These are phyloP conservation scores for Drosophila sechellia DNA, from an alignment of 1,140 invertebrate genomes.

Conservation along the genomic window DNA sequence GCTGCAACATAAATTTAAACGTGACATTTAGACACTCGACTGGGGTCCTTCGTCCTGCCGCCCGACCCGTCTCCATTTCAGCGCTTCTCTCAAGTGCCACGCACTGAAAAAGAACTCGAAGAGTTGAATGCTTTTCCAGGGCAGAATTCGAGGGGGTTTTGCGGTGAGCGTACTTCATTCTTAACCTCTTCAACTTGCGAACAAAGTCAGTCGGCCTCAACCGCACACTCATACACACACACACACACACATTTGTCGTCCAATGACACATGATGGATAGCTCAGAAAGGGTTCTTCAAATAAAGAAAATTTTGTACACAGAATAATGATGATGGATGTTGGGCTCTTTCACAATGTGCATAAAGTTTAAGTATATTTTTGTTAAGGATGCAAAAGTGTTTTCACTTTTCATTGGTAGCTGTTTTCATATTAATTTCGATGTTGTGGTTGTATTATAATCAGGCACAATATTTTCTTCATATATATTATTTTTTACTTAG, in stretches of 20 bases:
- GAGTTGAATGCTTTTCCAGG: slow-evolving; percentile 15
- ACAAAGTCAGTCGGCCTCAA: slow-evolving; percentile 29
- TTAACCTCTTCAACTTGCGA: slow-evolving; percentile 51
- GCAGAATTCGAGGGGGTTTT: background rate
- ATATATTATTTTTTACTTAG: background rate
- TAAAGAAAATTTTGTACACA: slow-evolving; percentile 22
- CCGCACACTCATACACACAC: slow-evolving; percentile 2
- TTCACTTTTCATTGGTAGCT: background rate
- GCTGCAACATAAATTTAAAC: slow-evolving; percentile 65
- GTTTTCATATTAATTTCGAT: background rate
- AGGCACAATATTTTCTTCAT: background rate
- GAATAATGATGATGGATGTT: slow-evolving; percentile 21
- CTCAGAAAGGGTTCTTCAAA: slow-evolving; percentile 18
- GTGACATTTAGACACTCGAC: slow-evolving; percentile 69
- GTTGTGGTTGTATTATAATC: too few species aligned
- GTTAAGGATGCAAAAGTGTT: background rate
- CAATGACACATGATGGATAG: slow-evolving; percentile 49
- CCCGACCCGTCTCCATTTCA: slow-evolving; percentile 3
- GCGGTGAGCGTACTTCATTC: slow-evolving; percentile 32
- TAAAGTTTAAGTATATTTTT: background rate
- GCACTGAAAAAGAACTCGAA: slow-evolving; percentile 47
- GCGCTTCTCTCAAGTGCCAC: slow-evolving; percentile 38
- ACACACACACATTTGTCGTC: slow-evolving; percentile 42
- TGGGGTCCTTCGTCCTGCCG: slow-evolving; percentile 15
- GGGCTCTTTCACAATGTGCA: background rate